Evolutionary conservation across 2,113 vertebrate species (phyloP).

Genomic region (Taxidea taxus): DNA sequence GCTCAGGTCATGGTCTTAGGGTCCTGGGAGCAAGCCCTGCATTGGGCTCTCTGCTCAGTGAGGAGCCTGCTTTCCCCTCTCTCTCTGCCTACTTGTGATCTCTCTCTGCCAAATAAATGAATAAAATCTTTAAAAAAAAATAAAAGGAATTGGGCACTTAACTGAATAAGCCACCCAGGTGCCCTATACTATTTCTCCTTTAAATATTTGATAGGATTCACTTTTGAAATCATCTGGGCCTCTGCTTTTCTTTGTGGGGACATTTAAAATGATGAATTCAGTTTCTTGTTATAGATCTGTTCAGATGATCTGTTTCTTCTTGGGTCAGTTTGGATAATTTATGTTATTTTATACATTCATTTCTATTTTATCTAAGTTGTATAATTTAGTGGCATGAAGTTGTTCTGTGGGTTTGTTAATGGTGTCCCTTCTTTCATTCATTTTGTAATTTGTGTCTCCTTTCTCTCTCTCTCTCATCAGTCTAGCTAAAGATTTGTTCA

Average conservation of each 20-base stretch:
- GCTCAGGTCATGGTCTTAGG: no score
- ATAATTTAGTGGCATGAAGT: neutral
- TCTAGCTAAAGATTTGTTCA: neutral
- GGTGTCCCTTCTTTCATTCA: neutral
- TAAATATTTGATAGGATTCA: slow-evolving; percentile 6
- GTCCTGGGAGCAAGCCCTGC: no score
- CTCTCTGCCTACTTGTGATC: no score
- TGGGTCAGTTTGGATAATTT: neutral
- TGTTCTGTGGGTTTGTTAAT: neutral
- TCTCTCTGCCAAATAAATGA: no score
- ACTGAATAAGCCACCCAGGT: neutral
- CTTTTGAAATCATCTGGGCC: neutral
- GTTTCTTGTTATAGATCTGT: neutral
- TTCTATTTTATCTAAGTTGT: neutral
- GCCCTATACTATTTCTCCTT: neutral
- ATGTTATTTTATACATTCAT: neutral
- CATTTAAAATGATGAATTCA: slow-evolving; percentile 17
- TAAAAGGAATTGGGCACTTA: no score
- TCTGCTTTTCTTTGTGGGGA: neutral
- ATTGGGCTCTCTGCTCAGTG: no score
- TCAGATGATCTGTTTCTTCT: neutral
- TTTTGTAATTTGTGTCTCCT: neutral
- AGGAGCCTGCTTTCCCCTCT: no score
- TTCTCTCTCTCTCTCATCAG: neutral
- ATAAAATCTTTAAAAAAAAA: no score